Conservation (phyloP, 1,140 invertebrate species). For the Drusus annulatus region DNA sequence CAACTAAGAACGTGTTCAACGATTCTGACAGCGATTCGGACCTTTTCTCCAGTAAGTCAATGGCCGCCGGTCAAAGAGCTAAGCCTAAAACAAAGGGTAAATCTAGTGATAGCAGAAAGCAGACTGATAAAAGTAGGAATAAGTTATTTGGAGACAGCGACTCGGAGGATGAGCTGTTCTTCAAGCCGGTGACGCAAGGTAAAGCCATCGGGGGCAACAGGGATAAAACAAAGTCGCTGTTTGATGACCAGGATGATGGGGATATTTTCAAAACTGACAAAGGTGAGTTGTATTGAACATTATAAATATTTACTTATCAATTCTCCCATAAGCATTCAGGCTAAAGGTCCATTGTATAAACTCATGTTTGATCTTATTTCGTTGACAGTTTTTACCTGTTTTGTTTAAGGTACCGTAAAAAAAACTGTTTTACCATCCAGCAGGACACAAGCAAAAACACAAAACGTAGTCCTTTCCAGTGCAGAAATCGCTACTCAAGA, state of each 20-base stretch:
- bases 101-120: constrained; percentile 31
- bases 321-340: too few relatives aligned
- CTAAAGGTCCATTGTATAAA: too few relatives aligned
- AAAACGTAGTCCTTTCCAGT: constrained; percentile 11
- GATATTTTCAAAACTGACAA: constrained; percentile 52
- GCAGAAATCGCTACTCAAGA: constrained; percentile 33
- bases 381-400: too few relatives aligned
- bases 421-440: background rate
- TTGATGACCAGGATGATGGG: constrained; percentile 39
- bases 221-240: constrained; percentile 40
- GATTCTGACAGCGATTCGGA: constrained; percentile 53
- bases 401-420: background rate
- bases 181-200: constrained; percentile 1
- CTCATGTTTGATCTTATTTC: too few relatives aligned
- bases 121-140: constrained; percentile 9
- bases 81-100: constrained; percentile 19
- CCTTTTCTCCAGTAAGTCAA: constrained; percentile 40
- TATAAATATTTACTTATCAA: too few relatives aligned
- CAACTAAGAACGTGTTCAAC: constrained; percentile 29
- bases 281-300: constrained; percentile 22
- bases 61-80: constrained; percentile 5
- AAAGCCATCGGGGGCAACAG: constrained; percentile 33
- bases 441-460: background rate
- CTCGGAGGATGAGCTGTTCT: constrained; percentile 49
- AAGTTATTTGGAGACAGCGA: constrained; percentile 38